phyloP scores from a whole-genome alignment of 2,797 vertebrate genomes.

The Triplophysa yarkandensis region DNA sequence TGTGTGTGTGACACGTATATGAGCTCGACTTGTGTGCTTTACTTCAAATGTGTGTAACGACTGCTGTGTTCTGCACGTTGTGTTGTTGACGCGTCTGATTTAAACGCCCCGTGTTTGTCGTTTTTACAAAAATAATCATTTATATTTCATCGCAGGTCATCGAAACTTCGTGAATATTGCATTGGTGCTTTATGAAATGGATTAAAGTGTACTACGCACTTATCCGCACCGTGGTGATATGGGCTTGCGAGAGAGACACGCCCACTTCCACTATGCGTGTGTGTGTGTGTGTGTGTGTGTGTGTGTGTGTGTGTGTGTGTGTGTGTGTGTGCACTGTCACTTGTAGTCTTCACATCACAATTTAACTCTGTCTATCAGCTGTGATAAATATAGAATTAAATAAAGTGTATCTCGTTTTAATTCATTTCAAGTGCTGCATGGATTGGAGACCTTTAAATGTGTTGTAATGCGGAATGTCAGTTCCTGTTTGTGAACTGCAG shows the following conservation, averaged over 20 bases:
- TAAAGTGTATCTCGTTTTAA: background rate
- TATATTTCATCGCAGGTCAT: background rate
- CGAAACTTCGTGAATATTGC: conserved; percentile 19
- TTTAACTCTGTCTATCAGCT: background rate
- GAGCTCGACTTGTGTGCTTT: background rate
- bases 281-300: conserved; percentile 60
- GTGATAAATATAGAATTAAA: too few relatives aligned
- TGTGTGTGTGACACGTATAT: background rate
- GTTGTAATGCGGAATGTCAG: conserved; percentile 33
- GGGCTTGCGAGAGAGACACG: conserved; percentile 72
- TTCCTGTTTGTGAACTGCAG: conserved; percentile 46
- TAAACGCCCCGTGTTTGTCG: conserved; percentile 5
- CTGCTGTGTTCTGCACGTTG: conserved; percentile 21
- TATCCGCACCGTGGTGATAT: conserved; percentile 68
- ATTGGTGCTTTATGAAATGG: conserved; percentile 54
- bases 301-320: too few relatives aligned
- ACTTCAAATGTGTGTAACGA: background rate
- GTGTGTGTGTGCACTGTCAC: conserved; percentile 22
- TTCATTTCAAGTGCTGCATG: background rate
- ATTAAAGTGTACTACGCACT: conserved; percentile 79
- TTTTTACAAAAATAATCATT: background rate
- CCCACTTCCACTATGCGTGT: conserved; percentile 73
- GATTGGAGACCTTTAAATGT: conserved; percentile 50
- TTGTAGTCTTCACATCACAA: background rate
- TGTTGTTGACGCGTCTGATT: background rate